Conservation (phyloP, 2,888 invertebrate species). For the Drosophila mettleri region DNA sequence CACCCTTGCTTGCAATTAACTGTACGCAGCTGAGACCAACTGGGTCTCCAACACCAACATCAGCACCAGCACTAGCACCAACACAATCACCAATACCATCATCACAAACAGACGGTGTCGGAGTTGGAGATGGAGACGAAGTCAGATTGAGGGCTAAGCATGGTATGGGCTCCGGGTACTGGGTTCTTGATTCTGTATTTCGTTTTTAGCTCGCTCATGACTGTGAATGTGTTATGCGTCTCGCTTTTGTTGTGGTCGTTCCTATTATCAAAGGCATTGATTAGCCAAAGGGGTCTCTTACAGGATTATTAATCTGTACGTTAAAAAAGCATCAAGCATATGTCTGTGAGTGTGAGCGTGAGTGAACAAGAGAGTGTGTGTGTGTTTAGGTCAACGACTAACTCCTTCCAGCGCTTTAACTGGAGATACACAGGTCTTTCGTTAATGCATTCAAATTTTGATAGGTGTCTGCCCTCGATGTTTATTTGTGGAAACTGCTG, state of each 20-base stretch:
- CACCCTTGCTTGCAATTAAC: slow-evolving; percentile 57
- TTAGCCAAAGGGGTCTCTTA: slow-evolving; percentile 57
- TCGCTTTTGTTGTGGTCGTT: slow-evolving; percentile 36
- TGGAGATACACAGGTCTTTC: not conserved
- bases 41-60: slow-evolving; percentile 5
- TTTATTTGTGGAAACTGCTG: not conserved
- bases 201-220: slow-evolving; percentile 6
- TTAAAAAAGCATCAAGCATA: slow-evolving; percentile 15
- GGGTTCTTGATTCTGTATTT: not conserved
- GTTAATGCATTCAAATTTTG: not conserved
- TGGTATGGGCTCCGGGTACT: not conserved
- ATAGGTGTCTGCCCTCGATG: not conserved
- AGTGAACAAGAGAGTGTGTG: too few species aligned
- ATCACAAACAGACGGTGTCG: not conserved
- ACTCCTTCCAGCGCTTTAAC: not conserved
- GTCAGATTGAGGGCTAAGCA: not conserved
- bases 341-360: not conserved
- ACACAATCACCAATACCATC: not conserved
- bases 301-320: slow-evolving; percentile 28
- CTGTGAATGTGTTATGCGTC: slow-evolving; percentile 7
- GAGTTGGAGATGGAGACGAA: slow-evolving; percentile 1
- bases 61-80: slow-evolving; percentile 2
- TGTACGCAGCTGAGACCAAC: slow-evolving; percentile 47
- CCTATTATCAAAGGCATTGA: slow-evolving; percentile 58
- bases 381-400: slow-evolving; percentile 22